Percentiles rank a stretch among this genome's conserved stretches.
Conservation (phyloP, 2,797 vertebrate species). For the Enteromius paludinosus region DNA sequence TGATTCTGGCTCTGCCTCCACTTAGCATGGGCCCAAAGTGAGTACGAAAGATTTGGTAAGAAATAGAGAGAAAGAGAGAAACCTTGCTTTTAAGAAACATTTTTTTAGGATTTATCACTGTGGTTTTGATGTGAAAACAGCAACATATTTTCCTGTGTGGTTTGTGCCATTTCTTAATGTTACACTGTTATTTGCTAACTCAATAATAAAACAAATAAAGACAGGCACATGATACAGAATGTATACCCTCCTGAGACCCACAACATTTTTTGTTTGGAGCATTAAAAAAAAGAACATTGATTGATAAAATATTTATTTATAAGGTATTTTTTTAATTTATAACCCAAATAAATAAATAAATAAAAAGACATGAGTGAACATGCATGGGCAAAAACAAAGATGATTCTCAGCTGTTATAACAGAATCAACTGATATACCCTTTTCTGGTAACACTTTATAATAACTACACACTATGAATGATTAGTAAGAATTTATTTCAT, state of each 20-base stretch:
- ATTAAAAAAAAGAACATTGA: too few relatives aligned
- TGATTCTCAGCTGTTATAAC: too few relatives aligned
- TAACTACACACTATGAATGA: too few relatives aligned
- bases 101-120: conserved; percentile 18
- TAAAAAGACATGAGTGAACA: too few relatives aligned
- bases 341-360: too few relatives aligned
- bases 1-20: conserved; percentile 75
- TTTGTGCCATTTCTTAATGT: conserved; percentile 26
- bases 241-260: background rate
- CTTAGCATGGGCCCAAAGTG: conserved; percentile 74
- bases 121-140: conserved; percentile 35
- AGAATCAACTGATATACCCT: too few relatives aligned
- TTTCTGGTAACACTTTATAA: too few relatives aligned
- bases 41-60: conserved; percentile 41
- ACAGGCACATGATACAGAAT: background rate
- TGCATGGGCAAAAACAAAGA: too few relatives aligned
- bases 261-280: background rate
- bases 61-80: conserved; percentile 61
- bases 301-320: too few relatives aligned
- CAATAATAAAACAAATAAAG: background rate
- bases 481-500: too few relatives aligned
- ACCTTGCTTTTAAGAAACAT: conserved; percentile 23
- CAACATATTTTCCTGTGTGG: conserved; percentile 13
- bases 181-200: conserved; percentile 7
- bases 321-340: too few relatives aligned